These are phyloP conservation scores for Mus spretus DNA, from an alignment of 2,797 vertebrate genomes.

Conservation along the genomic window DNA sequence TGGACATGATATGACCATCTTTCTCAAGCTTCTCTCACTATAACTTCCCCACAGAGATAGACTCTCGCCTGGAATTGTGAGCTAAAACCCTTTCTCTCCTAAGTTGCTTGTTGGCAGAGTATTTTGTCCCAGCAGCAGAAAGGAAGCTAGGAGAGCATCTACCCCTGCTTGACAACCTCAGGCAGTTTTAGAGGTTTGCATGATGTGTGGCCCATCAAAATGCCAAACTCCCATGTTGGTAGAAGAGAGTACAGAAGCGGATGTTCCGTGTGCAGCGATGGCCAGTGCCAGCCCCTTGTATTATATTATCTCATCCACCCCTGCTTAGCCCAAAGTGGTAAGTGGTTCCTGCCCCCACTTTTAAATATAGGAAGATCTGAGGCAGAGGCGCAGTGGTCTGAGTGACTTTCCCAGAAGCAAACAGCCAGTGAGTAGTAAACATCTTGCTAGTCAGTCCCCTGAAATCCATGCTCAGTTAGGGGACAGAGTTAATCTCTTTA, in stretches of 20 bases:
- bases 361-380: conserved; percentile 30
- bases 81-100: not conserved
- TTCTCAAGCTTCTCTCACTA: not conserved
- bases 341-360: not conserved
- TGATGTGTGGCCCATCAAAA: not conserved
- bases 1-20: not conserved
- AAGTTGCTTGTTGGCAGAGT: not conserved
- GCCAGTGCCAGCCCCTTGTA: not conserved
- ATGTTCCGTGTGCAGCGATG: not conserved
- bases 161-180: not conserved
- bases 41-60: not conserved
- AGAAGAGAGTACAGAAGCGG: not conserved
- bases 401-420: not conserved
- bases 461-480: not conserved
- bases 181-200: not conserved
- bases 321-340: not conserved
- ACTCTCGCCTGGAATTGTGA: no score
- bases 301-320: not conserved
- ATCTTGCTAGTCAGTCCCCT: not conserved
- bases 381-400: not conserved
- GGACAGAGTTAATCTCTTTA: not conserved
- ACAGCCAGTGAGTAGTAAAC: not conserved
- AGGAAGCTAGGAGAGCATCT: not conserved
- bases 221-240: not conserved
- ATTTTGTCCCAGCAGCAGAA: not conserved